These are phyloP conservation scores for Neoitamus cyanurus DNA, from an alignment of 2,888 invertebrate genomes.

Conservation along the genomic window DNA sequence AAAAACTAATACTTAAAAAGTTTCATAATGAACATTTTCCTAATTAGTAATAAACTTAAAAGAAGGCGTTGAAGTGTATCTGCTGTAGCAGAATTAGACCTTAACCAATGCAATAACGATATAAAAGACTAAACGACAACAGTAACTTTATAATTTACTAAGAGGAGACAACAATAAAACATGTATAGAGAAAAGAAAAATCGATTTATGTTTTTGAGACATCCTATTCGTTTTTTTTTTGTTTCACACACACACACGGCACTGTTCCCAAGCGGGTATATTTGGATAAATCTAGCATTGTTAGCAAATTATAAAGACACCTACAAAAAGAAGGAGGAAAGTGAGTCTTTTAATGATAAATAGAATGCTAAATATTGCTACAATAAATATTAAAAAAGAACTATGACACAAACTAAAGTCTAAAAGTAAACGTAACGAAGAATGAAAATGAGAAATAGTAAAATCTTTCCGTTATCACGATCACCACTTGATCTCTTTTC, in stretches of 20 bases:
- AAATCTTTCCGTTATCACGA: background rate
- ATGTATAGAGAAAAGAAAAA: constrained; percentile 9
- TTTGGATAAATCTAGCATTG: constrained; percentile 24
- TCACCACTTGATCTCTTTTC: background rate
- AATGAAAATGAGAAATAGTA: constrained; percentile 39
- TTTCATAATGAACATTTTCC: background rate
- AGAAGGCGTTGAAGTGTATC: background rate
- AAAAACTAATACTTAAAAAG: background rate
- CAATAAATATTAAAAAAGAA: background rate
- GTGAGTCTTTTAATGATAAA: constrained; percentile 14
- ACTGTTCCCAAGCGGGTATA: constrained; percentile 20
- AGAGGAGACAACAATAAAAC: constrained; percentile 20
- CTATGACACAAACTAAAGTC: constrained; percentile 16
- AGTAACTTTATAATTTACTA: constrained; percentile 24
- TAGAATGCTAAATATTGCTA: constrained; percentile 38
- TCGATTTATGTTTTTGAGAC: background rate
- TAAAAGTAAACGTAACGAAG: constrained; percentile 19
- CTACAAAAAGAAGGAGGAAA: background rate
- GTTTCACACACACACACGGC: background rate
- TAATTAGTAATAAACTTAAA: constrained; percentile 4
- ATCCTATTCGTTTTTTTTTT: constrained; percentile 6
- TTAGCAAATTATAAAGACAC: background rate
- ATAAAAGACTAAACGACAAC: constrained; percentile 1
- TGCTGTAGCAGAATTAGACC: constrained; percentile 34
- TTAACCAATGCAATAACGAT: constrained; percentile 43